A percentile compares a stretch with the other conserved stretches of the same genome.
These are phyloP conservation scores for Stercorarius parasiticus DNA, from an alignment of 2,113 vertebrate species.

Conservation along the genomic window DNA sequence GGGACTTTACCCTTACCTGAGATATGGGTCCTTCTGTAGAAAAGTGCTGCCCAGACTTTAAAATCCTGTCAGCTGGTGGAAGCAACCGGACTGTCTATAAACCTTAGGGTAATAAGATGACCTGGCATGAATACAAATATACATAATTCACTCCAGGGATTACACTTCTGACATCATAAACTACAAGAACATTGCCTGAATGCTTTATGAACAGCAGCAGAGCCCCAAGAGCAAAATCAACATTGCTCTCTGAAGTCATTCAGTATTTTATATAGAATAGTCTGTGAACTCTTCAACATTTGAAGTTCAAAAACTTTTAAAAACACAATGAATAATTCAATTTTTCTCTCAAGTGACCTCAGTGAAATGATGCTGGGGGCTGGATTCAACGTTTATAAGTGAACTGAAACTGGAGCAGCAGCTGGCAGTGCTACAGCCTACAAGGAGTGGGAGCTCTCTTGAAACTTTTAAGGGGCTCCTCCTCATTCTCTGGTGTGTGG, in stretches of 20 bases:
- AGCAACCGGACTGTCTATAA: not conserved
- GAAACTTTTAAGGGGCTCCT: not conserved
- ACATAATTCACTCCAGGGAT: not conserved
- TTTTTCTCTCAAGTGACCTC: slow-evolving; percentile 8
- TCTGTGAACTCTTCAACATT: not conserved
- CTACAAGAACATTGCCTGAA: not conserved
- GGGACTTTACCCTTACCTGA: not conserved
- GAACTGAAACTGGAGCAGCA: not conserved
- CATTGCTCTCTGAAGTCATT: not conserved
- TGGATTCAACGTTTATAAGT: not conserved
- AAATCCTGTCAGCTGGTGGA: not conserved
- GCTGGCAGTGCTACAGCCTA: not conserved
- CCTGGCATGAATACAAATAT: not conserved
- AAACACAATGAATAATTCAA: slow-evolving; percentile 48
- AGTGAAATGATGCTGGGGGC: not conserved
- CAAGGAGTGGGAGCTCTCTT: not conserved
- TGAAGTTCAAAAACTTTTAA: slow-evolving; percentile 28
- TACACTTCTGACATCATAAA: slow-evolving; percentile 18
- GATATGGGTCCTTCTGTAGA: not conserved
- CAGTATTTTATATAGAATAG: not conserved
- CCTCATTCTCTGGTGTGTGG: not conserved
- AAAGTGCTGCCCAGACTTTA: not conserved
- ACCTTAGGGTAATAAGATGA: not conserved
- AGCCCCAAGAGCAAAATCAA: slow-evolving; percentile 21
- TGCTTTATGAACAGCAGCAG: slow-evolving; percentile 9